Base-by-base conservation (phyloP, 2,888 invertebrate genomes). In the Mechanitis messenoides region DNA sequence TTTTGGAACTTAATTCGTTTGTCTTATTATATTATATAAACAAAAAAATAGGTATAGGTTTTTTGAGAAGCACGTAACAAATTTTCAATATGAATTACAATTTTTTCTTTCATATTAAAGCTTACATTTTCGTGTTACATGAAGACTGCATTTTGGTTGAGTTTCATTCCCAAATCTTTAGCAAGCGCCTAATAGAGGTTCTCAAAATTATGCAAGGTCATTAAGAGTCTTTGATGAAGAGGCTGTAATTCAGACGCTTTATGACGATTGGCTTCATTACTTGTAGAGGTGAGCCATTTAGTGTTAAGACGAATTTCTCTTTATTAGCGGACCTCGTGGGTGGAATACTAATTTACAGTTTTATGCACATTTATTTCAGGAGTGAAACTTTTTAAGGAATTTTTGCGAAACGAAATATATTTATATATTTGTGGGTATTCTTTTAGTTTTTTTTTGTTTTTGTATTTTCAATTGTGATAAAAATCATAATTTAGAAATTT, bases 251-350 rank as follows among this genome's bases (percentile, higher is more conserved):
- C 74, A 67, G 70, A 69, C 70, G 71, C 69, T 80, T 79, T 74
- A 79, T 71, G 76, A 72, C 73, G 72, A 80, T 80, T 77, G 76
- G 74, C 74, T 67, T 77, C 79, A 70, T 80, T 77, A 75, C 65
- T 63, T 68, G 53, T 56, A 54, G 47, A 53, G 62, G 62, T 62
- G 56, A 63, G 59, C 55, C 53, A 66, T 71, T 59, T 60, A 59
- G 61, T 65, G 62, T 61, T 64, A 58, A 47, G 46, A 63, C 60
- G 53, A 56, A 59, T 62, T 62, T 57, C 38, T 42, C 56, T 62
- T 56, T 59, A 61, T 62, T 64, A 61, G 61, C 55, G 45, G 58
- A 45, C 56, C 46, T 33, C 45, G 46, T 53, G 59, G 12, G 33
- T 20, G 56, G 54, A 54, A 54, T 42, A 54, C 59, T 55, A 57